phyloP scores from a whole-genome alignment of 1,140 invertebrate genomes.

The Hestina assimilis region DNA sequence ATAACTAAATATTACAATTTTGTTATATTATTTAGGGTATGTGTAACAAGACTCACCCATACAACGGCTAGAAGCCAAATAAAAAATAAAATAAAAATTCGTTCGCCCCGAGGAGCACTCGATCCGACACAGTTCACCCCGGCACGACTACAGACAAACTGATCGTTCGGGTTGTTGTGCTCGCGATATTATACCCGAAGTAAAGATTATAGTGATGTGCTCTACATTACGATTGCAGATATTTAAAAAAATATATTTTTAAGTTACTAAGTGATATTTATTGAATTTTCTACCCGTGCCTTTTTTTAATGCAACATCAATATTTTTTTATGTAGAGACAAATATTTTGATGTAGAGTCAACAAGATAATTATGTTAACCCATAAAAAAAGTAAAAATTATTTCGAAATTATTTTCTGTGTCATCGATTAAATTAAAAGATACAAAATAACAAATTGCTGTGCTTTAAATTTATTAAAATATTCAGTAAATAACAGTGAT shows the following conservation, averaged over 20 bases:
- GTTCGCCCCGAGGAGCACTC: slow-evolving; percentile 58
- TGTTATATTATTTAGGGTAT: slow-evolving; percentile 10
- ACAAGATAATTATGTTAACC: no score
- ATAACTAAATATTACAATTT: not conserved
- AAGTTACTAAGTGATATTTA: not conserved
- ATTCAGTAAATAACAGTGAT: no score
- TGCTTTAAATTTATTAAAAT: no score
- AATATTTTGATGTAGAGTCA: no score
- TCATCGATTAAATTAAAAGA: no score
- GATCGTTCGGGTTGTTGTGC: slow-evolving; percentile 51
- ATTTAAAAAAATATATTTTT: not conserved
- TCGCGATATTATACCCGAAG: slow-evolving; percentile 56
- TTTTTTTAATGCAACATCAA: no score
- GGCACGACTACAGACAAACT: slow-evolving; percentile 63
- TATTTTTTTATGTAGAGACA: no score
- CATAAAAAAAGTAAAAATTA: no score
- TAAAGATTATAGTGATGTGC: slow-evolving; percentile 31
- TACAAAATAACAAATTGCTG: no score
- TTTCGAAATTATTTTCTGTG: no score
- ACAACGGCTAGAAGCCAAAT: slow-evolving; percentile 79
- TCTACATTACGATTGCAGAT: not conserved
- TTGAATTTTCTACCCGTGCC: no score
- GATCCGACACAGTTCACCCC: slow-evolving; percentile 45
- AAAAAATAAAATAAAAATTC: slow-evolving; percentile 73
- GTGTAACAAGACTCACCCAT: slow-evolving; percentile 72